Conservation (phyloP, 2,888 invertebrate genomes). For the Oxyteleia sp. region DNA sequence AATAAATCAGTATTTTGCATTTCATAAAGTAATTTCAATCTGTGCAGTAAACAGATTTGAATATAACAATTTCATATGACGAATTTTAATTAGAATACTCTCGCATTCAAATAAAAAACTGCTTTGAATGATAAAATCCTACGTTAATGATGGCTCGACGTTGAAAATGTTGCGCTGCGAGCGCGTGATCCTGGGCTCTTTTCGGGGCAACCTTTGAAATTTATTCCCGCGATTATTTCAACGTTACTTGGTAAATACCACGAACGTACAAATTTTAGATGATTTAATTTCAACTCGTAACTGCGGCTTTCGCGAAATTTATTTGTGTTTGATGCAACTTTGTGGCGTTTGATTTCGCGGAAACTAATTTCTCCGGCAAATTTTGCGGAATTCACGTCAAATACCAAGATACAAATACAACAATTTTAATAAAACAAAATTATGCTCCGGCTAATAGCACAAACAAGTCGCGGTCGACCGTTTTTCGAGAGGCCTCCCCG, state of each 20-base stretch:
- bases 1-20: no score
- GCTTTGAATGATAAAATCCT: neutral
- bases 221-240: slow-evolving; percentile 53
- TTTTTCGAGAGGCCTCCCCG: neutral
- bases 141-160: slow-evolving; percentile 9
- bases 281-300: slow-evolving; percentile 61
- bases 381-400: slow-evolving; percentile 45
- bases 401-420: slow-evolving; percentile 48
- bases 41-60: no score
- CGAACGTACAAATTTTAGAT: slow-evolving; percentile 54
- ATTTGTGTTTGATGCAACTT: slow-evolving; percentile 67
- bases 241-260: slow-evolving; percentile 48
- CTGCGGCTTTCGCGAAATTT: slow-evolving; percentile 58
- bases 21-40: no score
- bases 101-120: neutral
- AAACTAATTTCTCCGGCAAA: slow-evolving; percentile 48
- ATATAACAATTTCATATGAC: no score
- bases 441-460: slow-evolving; percentile 10
- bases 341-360: slow-evolving; percentile 57
- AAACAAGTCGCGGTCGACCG: neutral
- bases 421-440: slow-evolving; percentile 45
- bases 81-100: neutral
- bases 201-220: slow-evolving; percentile 48
- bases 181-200: neutral
- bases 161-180: slow-evolving; percentile 11